A percentile compares a stretch with the other conserved stretches of the same genome.
phyloP scores from a whole-genome alignment of 2,797 vertebrate species.

The Channallabes apus region DNA sequence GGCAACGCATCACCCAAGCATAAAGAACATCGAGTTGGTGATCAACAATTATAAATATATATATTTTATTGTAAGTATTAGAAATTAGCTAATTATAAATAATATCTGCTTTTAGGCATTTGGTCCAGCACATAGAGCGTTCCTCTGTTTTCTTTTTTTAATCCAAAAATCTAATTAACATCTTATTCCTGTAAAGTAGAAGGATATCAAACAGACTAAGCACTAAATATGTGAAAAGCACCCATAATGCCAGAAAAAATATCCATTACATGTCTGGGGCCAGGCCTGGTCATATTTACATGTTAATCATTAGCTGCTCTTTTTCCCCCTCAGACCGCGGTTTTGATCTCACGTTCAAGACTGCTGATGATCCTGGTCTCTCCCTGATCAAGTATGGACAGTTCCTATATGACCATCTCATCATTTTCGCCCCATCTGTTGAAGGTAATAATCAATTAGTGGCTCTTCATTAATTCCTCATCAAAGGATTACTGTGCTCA shows the following conservation, averaged over 20 bases:
- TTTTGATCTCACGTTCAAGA: slow-evolving; percentile 91
- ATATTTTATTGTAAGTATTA: neutral
- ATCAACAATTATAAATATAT: neutral
- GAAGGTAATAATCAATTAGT: slow-evolving; percentile 78
- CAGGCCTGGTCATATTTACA: neutral
- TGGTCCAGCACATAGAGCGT: neutral
- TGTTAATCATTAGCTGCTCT: neutral
- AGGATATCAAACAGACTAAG: neutral
- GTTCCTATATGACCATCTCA: slow-evolving; percentile 91
- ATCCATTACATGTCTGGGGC: neutral
- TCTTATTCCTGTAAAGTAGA: neutral
- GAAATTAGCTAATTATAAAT: neutral
- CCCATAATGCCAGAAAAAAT: neutral
- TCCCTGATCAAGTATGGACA: slow-evolving; percentile 97
- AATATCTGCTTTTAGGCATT: neutral
- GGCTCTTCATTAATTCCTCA: neutral
- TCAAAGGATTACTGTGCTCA: neutral
- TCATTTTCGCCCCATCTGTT: slow-evolving; percentile 93
- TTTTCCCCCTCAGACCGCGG: slow-evolving; percentile 81
- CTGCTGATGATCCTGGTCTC: slow-evolving; percentile 87
- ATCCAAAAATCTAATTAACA: neutral
- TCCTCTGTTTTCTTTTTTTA: neutral
- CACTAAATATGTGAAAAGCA: neutral
- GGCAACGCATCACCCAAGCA: neutral
- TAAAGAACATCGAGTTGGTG: neutral